A percentile compares a stretch with the other conserved stretches of the same genome.
Conservation (phyloP, 2,888 invertebrate species). For the Nowickia ferox region DNA sequence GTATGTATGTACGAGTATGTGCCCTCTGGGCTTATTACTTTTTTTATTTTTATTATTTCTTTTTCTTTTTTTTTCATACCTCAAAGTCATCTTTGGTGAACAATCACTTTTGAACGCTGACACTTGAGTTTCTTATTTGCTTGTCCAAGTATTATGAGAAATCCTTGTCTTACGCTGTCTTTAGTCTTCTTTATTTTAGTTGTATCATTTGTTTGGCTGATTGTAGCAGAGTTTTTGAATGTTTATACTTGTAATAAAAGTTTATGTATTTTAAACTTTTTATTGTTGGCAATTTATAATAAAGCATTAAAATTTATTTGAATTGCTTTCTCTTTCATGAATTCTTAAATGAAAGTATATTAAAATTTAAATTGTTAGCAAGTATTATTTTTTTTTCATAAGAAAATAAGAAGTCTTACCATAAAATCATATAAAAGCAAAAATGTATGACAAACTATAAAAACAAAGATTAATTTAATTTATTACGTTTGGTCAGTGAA, state of each 20-base stretch:
- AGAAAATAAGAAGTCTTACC: no score
- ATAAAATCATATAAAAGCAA: no score
- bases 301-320: slow-evolving; percentile 6
- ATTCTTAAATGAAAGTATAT: slow-evolving; percentile 7
- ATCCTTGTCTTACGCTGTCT: no score
- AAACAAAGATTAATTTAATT: no score
- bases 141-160: background rate
- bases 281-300: slow-evolving; percentile 22
- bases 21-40: background rate
- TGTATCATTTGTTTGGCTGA: no score
- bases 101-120: slow-evolving; percentile 2
- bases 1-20: background rate
- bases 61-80: background rate
- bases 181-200: no score
- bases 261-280: background rate
- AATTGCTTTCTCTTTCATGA: slow-evolving; percentile 33
- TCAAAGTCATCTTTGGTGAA: slow-evolving; percentile 12
- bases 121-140: background rate
- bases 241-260: no score
- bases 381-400: no score
- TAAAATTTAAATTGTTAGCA: no score
- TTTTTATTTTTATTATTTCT: background rate
- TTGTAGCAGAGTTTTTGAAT: no score
- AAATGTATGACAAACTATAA: no score
- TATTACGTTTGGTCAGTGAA: no score